phyloP scores from a whole-genome alignment of 2,888 invertebrate species.

The Psylliodes chrysocephalus region DNA sequence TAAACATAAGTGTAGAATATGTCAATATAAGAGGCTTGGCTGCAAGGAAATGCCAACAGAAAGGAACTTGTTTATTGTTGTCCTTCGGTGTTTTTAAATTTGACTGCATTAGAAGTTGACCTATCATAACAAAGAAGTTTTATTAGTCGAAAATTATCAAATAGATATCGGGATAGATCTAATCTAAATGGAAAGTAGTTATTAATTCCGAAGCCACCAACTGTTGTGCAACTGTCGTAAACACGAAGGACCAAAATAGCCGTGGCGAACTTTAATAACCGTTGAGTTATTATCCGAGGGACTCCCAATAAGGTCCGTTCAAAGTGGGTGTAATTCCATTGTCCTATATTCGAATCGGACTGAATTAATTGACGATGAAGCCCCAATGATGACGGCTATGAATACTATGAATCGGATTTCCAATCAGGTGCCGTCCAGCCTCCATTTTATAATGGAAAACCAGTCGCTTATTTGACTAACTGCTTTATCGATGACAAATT shows the following conservation, averaged over 20 bases:
- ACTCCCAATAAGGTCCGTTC: conserved; percentile 33
- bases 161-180: too few species aligned
- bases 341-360: conserved; percentile 23
- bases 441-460: conserved; percentile 23
- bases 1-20: too few species aligned
- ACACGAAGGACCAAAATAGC: conserved; percentile 11
- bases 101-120: too few species aligned
- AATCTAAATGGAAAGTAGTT: too few species aligned
- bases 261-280: conserved; percentile 31
- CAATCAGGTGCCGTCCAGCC: conserved; percentile 18
- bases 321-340: conserved; percentile 32
- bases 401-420: conserved; percentile 24
- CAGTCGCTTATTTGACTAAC: not conserved
- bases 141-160: too few species aligned
- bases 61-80: too few species aligned
- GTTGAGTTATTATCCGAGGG: conserved; percentile 34
- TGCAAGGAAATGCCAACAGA: too few species aligned
- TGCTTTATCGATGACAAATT: conserved; percentile 15
- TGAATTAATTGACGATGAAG: conserved; percentile 32
- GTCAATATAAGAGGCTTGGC: too few species aligned
- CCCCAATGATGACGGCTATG: conserved; percentile 23
- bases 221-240: not conserved
- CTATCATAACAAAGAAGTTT: too few species aligned
- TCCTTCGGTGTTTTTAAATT: too few species aligned
- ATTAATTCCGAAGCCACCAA: not conserved